Conservation (phyloP, 2,888 invertebrate genomes). For the Glaucopsyche alexis region DNA sequence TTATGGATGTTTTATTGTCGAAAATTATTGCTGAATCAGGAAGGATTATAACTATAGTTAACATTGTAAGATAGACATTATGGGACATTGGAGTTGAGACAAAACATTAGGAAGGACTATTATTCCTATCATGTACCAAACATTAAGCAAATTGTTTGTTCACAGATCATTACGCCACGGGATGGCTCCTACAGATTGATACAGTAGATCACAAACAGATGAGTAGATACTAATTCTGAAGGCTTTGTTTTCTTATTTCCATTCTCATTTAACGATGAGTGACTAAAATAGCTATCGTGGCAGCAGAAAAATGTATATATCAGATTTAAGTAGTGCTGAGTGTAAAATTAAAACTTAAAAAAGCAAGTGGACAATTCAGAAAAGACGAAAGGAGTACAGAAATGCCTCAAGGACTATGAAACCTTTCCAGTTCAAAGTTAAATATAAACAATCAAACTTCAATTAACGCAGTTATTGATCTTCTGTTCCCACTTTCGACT, state of each 20-base stretch:
- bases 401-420: constrained; percentile 12
- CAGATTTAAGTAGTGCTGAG: not conserved
- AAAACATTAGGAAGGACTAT: constrained; percentile 7
- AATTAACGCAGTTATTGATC: constrained; percentile 17
- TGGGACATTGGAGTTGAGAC: not conserved
- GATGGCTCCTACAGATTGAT: constrained; percentile 21
- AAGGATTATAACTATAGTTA: not conserved
- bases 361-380: not conserved
- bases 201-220: not conserved
- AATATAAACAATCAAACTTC: constrained; percentile 7
- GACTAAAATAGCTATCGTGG: not conserved
- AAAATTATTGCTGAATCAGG: too few species aligned
- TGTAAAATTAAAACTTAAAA: not conserved
- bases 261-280: not conserved
- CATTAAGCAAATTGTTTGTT: constrained; percentile 45
- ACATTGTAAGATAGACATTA: not conserved
- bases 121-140: constrained; percentile 16
- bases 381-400: not conserved
- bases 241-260: not conserved
- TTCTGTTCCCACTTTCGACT: constrained; percentile 1
- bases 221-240: constrained; percentile 6
- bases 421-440: constrained; percentile 10
- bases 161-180: constrained; percentile 40
- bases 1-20: too few species aligned
- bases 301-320: not conserved